These are phyloP conservation scores for Azorinus chamasolen DNA, from an alignment of 2,888 invertebrate genomes.

Conservation along the genomic window DNA sequence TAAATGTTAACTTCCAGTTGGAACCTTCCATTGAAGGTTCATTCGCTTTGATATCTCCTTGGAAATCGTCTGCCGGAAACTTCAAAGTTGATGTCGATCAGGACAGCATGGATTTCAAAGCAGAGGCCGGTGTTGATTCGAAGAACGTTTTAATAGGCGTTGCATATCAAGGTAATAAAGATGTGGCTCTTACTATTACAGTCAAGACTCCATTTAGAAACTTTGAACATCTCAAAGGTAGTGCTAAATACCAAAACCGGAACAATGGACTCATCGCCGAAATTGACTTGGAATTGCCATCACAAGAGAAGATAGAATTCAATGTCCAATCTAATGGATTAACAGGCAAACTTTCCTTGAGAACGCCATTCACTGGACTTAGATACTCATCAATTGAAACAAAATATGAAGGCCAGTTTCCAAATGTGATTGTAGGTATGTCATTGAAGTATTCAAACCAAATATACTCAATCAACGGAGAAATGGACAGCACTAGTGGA, in stretches of 20 bases:
- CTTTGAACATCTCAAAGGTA: neutral
- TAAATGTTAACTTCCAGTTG: conserved; percentile 20
- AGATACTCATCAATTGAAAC: conserved; percentile 20
- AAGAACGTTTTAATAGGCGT: neutral
- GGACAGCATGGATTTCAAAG: neutral
- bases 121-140: no score
- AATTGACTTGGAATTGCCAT: no score
- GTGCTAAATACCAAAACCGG: conserved; percentile 1
- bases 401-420: conserved; percentile 15
- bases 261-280: no score
- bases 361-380: conserved; percentile 28
- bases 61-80: conserved; percentile 3
- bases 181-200: conserved; percentile 12
- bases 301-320: no score
- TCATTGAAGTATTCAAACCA: conserved; percentile 13
- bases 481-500: neutral
- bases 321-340: neutral
- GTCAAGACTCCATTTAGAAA: conserved; percentile 66
- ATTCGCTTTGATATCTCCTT: no score
- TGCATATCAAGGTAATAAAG: neutral
- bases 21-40: conserved; percentile 10
- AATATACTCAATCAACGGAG: conserved; percentile 16
- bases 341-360: conserved; percentile 12
- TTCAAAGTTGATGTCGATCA: neutral
- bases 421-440: conserved; percentile 21